Evolutionary conservation across 2,888 invertebrate species (phyloP).

Genomic region (Ichneumoninae sp.): DNA sequence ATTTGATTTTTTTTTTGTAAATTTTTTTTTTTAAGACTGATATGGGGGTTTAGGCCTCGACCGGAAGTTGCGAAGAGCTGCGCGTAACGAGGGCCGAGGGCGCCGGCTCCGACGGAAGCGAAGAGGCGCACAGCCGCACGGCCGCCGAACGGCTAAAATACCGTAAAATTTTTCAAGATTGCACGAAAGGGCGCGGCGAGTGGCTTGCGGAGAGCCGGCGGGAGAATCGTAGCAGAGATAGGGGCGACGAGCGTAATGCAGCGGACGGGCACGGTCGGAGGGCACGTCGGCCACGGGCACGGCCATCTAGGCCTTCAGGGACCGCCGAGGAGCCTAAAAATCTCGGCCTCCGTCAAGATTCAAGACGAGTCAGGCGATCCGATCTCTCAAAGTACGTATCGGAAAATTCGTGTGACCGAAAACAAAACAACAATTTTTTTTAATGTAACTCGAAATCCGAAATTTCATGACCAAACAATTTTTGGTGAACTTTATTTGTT

Average conservation of each 20-base stretch:
- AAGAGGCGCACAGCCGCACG: conserved; percentile 67
- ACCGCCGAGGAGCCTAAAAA: conserved; percentile 82
- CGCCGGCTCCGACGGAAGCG: conserved; percentile 45
- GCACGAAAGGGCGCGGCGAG: conserved; percentile 78
- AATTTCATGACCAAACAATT: not conserved
- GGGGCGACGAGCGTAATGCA: conserved; percentile 80
- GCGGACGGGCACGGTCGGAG: conserved; percentile 80
- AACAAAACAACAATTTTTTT: not conserved
- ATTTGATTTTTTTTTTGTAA: not conserved
- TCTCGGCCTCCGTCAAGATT: conserved; percentile 81
- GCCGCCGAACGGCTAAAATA: conserved; percentile 22
- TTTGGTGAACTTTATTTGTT: no score
- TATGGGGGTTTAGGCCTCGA: not conserved
- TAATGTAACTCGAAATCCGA: not conserved
- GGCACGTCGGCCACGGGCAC: conserved; percentile 73
- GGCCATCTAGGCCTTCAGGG: conserved; percentile 84
- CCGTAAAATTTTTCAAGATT: conserved; percentile 76
- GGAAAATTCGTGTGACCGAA: not conserved
- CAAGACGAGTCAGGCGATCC: conserved; percentile 81
- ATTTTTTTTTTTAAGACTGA: not conserved
- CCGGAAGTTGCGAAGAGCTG: conserved; percentile 7
- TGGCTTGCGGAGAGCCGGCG: conserved; percentile 77
- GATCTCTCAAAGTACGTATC: conserved; percentile 81
- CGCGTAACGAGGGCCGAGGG: not conserved
- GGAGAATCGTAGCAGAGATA: conserved; percentile 75